These are phyloP conservation scores for Cylindroiulus punctatus DNA, from an alignment of 2,888 invertebrate genomes.

Conservation along the genomic window DNA sequence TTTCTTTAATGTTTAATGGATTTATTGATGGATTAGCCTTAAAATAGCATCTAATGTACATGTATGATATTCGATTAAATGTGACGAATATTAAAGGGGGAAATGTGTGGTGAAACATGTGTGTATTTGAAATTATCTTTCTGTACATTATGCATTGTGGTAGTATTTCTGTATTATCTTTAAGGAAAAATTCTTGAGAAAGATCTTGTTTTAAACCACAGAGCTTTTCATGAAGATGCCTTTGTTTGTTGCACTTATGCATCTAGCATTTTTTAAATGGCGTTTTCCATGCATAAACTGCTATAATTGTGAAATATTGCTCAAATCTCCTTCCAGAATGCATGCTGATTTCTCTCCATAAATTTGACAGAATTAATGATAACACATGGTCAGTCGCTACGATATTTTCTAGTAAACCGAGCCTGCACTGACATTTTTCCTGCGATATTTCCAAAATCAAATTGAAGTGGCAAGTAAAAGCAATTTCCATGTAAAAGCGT, in stretches of 20 bases:
- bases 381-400: conserved; percentile 1
- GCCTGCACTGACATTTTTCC: background rate
- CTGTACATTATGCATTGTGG: background rate
- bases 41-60: too few species aligned
- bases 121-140: background rate
- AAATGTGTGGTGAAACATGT: too few species aligned
- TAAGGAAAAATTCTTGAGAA: too few species aligned
- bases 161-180: too few species aligned
- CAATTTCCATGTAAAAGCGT: conserved; percentile 22
- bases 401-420: background rate
- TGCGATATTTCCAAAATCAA: background rate
- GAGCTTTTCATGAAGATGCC: background rate
- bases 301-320: conserved; percentile 28
- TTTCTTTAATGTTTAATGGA: too few species aligned
- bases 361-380: background rate
- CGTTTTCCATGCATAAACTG: background rate
- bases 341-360: background rate
- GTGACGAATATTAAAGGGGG: too few species aligned
- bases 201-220: background rate
- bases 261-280: background rate
- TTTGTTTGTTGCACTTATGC: background rate
- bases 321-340: background rate
- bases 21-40: too few species aligned
- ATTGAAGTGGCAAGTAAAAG: conserved; percentile 18
- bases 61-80: too few species aligned